Evolutionary conservation across 2,797 vertebrate genomes (phyloP).

Genomic region (Chelidonichthys spinosus): DNA sequence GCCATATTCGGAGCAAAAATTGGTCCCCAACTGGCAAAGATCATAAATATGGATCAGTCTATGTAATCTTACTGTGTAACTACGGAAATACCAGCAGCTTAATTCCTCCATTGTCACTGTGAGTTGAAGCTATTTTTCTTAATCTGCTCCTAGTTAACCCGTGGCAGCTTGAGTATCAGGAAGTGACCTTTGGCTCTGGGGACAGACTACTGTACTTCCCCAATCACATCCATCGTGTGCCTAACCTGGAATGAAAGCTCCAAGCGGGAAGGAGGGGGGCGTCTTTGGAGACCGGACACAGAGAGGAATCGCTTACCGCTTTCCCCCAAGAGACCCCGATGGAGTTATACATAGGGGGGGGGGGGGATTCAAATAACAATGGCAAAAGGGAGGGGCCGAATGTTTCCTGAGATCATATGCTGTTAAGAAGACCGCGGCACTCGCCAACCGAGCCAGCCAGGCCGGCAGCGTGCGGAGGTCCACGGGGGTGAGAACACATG

Average conservation of each 20-base stretch:
- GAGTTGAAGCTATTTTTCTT: constrained; percentile 70
- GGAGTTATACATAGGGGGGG: constrained; percentile 52
- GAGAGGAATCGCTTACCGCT: constrained; percentile 77
- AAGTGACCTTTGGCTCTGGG: constrained; percentile 78
- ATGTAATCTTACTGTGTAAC: constrained; percentile 16
- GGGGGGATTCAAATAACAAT: constrained; percentile 74
- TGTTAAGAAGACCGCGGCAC: constrained; percentile 64
- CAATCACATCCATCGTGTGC: constrained; percentile 79
- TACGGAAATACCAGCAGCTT: constrained; percentile 9
- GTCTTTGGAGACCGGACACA: constrained; percentile 75
- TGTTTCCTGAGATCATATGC: constrained; percentile 77
- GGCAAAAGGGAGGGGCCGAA: constrained; percentile 64
- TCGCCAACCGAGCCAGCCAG: constrained; percentile 66
- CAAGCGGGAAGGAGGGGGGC: constrained; percentile 51
- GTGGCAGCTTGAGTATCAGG: constrained; percentile 76
- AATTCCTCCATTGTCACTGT: constrained; percentile 58
- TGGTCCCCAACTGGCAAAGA: constrained; percentile 5
- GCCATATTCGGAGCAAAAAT: constrained; percentile 4
- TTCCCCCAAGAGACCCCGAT: constrained; percentile 66
- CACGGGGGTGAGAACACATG: constrained; percentile 82
- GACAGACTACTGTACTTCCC: constrained; percentile 84
- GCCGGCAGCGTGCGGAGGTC: constrained; percentile 63
- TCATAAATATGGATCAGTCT: constrained; percentile 16
- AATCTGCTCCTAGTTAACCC: constrained; percentile 78
- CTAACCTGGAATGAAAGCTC: constrained; percentile 74